Conservation (phyloP, 1,140 invertebrate genomes). For the Penaeus japonicus region DNA sequence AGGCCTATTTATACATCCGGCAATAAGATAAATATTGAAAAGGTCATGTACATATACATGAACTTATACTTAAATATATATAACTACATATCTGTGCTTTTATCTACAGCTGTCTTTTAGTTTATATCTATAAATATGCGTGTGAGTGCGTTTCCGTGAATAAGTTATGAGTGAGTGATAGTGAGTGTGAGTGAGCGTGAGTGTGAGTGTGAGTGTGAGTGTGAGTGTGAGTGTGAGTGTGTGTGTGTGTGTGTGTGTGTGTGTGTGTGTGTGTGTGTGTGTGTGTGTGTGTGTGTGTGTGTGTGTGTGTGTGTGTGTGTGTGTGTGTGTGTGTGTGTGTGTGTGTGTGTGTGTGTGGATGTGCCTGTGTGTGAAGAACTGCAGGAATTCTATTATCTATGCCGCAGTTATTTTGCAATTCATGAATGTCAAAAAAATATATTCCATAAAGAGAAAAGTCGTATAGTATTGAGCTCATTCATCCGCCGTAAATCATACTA, state of each 20-base stretch:
- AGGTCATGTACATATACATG: neutral
- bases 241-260: neutral
- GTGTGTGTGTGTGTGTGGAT: conserved; percentile 11
- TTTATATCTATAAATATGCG: neutral
- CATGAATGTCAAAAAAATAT: neutral
- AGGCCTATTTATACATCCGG: too few relatives aligned
- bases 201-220: neutral
- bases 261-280: neutral
- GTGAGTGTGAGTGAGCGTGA: neutral
- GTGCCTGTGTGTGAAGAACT: neutral
- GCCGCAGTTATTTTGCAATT: neutral
- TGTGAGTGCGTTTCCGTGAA: neutral
- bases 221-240: neutral
- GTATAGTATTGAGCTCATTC: neutral
- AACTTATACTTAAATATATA: neutral
- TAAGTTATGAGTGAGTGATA: neutral
- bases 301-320: neutral
- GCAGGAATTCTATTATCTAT: neutral
- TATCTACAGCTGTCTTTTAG: neutral
- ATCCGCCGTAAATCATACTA: too few relatives aligned
- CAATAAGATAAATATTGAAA: neutral
- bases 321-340: conserved; percentile 10
- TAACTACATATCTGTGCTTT: neutral
- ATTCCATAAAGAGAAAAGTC: neutral
- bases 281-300: neutral